phyloP scores from a whole-genome alignment of 2,888 invertebrate species.

The Trachelus tabidus region DNA sequence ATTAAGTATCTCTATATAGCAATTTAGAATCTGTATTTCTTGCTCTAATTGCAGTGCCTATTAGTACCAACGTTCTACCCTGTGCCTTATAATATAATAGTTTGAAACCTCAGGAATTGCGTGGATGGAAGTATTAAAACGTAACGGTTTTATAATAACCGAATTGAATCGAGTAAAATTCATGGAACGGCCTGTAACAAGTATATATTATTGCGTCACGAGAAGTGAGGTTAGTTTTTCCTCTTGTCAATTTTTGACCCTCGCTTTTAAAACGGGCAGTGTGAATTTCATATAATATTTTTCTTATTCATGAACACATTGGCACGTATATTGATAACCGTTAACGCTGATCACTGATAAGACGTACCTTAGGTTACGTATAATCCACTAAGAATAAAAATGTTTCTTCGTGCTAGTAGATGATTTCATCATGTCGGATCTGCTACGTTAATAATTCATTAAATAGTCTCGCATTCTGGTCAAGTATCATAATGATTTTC shows the following conservation, averaged over 20 bases:
- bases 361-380: background rate
- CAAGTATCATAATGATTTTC: background rate
- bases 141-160: background rate
- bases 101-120: conserved; percentile 29
- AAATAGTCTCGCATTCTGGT: background rate
- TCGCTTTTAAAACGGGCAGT: background rate
- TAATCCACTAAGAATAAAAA: background rate
- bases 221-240: background rate
- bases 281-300: conserved; percentile 24
- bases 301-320: conserved; percentile 41
- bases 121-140: conserved; percentile 13
- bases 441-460: background rate
- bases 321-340: conserved; percentile 35
- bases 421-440: background rate
- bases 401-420: background rate
- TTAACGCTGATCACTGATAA: background rate
- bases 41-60: conserved; percentile 1
- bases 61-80: conserved; percentile 47
- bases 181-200: background rate
- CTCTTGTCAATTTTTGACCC: background rate
- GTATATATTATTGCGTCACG: background rate
- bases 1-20: background rate
- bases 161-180: background rate
- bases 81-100: conserved; percentile 46
- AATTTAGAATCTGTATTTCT: background rate